Evolutionary conservation across 1,140 invertebrate genomes (phyloP), one percentile per base, ranked within the genome.

Genomic region (Leptoteleia sp.): DNA sequence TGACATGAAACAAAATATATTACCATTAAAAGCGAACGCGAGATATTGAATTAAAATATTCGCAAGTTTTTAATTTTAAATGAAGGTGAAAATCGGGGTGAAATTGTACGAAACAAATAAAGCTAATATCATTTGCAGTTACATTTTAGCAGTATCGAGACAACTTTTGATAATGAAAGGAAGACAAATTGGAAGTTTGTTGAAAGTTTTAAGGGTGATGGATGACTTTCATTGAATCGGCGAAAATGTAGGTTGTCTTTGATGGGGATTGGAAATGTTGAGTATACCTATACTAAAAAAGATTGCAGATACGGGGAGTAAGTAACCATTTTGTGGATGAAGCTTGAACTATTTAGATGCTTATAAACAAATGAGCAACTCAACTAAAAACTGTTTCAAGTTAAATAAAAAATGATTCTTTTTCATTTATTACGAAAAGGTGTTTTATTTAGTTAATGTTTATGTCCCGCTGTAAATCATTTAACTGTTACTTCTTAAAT

Each of bases 91-190:
- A 11, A 33, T 8, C 35, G 22, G 22, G 22, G 22, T n/a, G 7
- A 54, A 22, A 16, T 1, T 57, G 9, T 17, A 57, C 38, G 1
- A 4, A 35, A 25, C 17, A 61, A 38, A 31, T 12, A 29, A 31
- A 6, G 31, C 5, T 19, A 40, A 52, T 35, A 65, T 31, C 12
- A 62, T 62, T 48, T 52, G 13, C 11, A 31, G 35, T 42, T 19
- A 5, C 7, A 64, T 52, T 64, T 64, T 12, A 11, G 7, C 0
- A n/a, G n/a, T n/a, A n/a, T 19, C 6, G 47, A 42, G 47, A 33
- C 45, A 64, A 64, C 47, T 54, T 65, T 65, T 65, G 47, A 65
- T 54, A 65, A 65, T 65, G 38, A 65, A 65, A 43, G 22, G 27
- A 65, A 38, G 48, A 65, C 48, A 43, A 52, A 43, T 54, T 65